These are phyloP conservation scores for Chymomyza fuscimana DNA, from an alignment of 2,888 invertebrate species.

Conservation along the genomic window DNA sequence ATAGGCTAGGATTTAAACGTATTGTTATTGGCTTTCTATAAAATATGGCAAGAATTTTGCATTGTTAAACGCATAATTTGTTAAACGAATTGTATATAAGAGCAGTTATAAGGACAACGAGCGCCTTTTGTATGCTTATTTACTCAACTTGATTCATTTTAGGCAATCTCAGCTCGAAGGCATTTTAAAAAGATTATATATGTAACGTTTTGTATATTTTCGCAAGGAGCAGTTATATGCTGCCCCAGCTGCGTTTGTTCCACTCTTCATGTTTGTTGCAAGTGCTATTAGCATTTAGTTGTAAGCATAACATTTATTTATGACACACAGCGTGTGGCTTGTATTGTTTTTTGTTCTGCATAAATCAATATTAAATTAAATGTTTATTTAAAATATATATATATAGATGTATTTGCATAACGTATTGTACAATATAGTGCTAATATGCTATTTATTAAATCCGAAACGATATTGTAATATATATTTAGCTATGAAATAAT, in stretches of 20 bases:
- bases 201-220: constrained; percentile 9
- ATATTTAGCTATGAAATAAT: constrained; percentile 44
- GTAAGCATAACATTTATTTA: constrained; percentile 40
- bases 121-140: neutral
- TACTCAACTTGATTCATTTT: constrained; percentile 21
- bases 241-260: neutral
- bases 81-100: constrained; percentile 16
- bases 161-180: constrained; percentile 55
- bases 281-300: constrained; percentile 17
- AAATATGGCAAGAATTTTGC: neutral
- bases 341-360: neutral
- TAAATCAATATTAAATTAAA: neutral
- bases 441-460: constrained; percentile 55
- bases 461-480: constrained; percentile 16
- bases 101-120: neutral
- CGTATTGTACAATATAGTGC: constrained; percentile 43
- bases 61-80: constrained; percentile 5
- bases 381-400: constrained; percentile 33
- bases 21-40: neutral
- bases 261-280: constrained; percentile 11
- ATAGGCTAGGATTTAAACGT: neutral
- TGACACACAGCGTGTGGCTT: neutral
- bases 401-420: constrained; percentile 46
- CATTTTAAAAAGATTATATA: constrained; percentile 28
- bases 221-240: constrained; percentile 1